Evolutionary conservation across 2,113 vertebrate genomes (phyloP), one percentile per base, ranked within the genome.

Genomic region (Trachemys scripta): DNA sequence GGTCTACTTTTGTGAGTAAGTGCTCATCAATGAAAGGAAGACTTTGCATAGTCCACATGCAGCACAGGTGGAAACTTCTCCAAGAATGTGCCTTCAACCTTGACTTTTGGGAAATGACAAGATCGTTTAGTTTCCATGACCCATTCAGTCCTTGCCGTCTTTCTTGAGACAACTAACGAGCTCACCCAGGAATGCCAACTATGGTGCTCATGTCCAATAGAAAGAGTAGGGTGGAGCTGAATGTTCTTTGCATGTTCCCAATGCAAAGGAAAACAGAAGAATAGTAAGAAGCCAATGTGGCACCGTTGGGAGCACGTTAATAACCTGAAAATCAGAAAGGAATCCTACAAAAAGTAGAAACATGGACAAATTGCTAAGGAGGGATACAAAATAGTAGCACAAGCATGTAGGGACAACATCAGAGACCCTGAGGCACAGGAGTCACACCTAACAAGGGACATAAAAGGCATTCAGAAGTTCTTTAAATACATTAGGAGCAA

Each of bases 21-120:
- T 3, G 2, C 0, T 0, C 53, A 2, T 85, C 81, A 47, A 47
- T 49, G 72, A 27, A 42, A 20, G 3, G 45, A 20, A 20, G 45
- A 45, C 13, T 16, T 79, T 5, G 1, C 3, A 0, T 47, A 84
- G 35, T 56, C n/a, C n/a, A 38, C 8, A 24, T 38, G 53, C 29
- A 87, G 80, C 20, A 86, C 7, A 84, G 13, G 56, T 90, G 29
- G 5, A 45, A 84, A 84, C 0, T 94, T 47, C 80, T 45, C 4
- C 79, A 87, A 51, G 12, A 47, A 94, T 87, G 53, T 47, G 85
- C 10, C 59, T 57, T 79, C 19, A 53, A 50, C 62, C 69, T 38
- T n/a, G 69, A 38, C n/a, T 72, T 3, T 25, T 27, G 31, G 9
- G 83, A 38, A 22, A 35, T 69, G 56, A 72, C 84, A 29, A 8